phyloP scores from a whole-genome alignment of 2,113 vertebrate species.

The Turnix velox region DNA sequence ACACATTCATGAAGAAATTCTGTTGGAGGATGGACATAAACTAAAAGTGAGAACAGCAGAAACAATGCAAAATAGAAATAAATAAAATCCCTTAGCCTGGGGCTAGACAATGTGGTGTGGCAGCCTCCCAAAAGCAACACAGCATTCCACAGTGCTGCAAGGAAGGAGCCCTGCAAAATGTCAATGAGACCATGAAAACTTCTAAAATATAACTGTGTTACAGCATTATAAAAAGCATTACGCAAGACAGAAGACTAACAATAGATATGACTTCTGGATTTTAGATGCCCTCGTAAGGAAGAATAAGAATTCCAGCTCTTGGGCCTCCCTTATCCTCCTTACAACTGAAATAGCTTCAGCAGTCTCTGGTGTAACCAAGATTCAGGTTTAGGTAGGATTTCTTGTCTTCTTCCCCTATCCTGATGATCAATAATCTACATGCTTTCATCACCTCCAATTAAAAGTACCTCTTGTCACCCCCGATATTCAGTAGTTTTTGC shows the following conservation, averaged over 20 bases:
- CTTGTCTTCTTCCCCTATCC: neutral
- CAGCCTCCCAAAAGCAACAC: conserved; percentile 23
- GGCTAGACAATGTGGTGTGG: conserved; percentile 27
- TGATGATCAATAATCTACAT: neutral
- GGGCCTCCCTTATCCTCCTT: neutral
- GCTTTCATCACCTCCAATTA: neutral
- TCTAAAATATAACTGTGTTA: neutral
- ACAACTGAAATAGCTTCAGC: neutral
- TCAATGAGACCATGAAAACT: neutral
- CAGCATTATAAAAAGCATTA: neutral
- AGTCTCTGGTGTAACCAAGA: neutral
- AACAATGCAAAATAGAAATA: conserved; percentile 67
- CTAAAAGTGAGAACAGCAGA: conserved; percentile 69
- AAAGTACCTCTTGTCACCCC: neutral
- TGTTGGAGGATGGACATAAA: conserved; percentile 41
- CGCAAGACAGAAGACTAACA: neutral
- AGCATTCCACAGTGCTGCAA: neutral
- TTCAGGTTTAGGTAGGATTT: neutral
- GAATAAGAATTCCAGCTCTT: neutral
- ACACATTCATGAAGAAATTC: conserved; percentile 38
- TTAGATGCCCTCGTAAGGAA: neutral
- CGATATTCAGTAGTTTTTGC: neutral
- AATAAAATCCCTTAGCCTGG: conserved; percentile 31
- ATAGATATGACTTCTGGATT: neutral
- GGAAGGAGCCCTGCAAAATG: neutral